A percentile compares a stretch with the other conserved stretches of the same genome.
Conservation (phyloP, 2,797 vertebrate genomes). For the Labroides dimidiatus region DNA sequence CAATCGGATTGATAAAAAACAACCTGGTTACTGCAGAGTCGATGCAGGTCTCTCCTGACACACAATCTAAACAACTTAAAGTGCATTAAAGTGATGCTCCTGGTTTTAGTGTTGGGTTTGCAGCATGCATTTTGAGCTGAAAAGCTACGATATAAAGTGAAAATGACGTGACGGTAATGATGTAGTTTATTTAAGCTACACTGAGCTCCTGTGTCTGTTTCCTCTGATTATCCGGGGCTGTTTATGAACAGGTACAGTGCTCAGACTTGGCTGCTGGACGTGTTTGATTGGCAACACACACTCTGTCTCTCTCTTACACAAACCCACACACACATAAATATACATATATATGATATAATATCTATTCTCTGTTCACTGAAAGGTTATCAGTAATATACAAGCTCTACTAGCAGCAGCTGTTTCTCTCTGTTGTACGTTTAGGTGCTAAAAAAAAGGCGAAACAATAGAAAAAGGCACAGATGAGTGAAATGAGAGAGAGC, state of each 20-base stretch:
- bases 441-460: too few species aligned
- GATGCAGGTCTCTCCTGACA: not conserved
- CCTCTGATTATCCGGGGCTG: not conserved
- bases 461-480: conserved; percentile 90
- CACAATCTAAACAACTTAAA: not conserved
- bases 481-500: conserved; percentile 81
- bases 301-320: not conserved
- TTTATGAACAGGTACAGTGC: too few species aligned
- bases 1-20: not conserved
- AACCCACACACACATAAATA: conserved; percentile 39
- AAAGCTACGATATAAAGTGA: not conserved
- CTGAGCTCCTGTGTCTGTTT: not conserved
- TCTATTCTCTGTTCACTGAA: conserved; percentile 79
- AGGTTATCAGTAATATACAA: conserved; percentile 89
- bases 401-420: conserved; percentile 91
- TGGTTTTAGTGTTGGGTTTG: not conserved
- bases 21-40: not conserved
- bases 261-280: too few species aligned
- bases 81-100: not conserved
- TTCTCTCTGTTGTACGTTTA: conserved; percentile 85
- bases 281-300: conserved; percentile 11
- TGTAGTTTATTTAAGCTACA: not conserved
- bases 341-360: conserved; percentile 30
- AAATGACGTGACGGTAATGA: not conserved
- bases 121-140: not conserved